Evolutionary conservation across 2,113 vertebrate genomes (phyloP).

Genomic region (Isichthys henryi): DNA sequence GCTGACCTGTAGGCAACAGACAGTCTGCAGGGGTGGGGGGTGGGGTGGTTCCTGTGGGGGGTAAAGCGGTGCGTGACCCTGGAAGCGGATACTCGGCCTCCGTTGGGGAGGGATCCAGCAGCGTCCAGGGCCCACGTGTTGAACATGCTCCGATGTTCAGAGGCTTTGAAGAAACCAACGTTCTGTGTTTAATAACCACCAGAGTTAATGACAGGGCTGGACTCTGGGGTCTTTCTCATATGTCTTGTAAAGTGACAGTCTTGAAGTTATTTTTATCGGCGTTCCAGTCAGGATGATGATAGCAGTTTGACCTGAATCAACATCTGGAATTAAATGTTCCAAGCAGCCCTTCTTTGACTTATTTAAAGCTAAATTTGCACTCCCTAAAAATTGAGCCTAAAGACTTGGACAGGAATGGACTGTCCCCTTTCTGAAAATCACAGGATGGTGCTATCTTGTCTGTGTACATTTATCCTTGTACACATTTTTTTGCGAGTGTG

Average conservation of each 20-base stretch:
- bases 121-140: neutral
- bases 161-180: neutral
- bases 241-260: neutral
- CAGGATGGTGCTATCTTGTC: neutral
- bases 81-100: neutral
- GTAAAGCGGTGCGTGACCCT: neutral
- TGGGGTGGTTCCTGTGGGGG: neutral
- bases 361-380: neutral
- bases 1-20: neutral
- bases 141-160: neutral
- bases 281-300: neutral
- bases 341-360: neutral
- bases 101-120: neutral
- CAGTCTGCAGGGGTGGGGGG: neutral
- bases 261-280: conserved; percentile 10
- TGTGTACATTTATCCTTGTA: neutral
- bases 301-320: conserved; percentile 1
- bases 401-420: neutral
- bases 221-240: conserved; percentile 2
- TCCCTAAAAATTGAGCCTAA: neutral
- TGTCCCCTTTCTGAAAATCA: neutral
- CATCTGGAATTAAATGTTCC: conserved; percentile 10
- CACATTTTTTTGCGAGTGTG: neutral
- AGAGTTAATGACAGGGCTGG: conserved; percentile 8
- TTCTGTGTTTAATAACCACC: conserved; percentile 6